Percentiles rank a stretch among this genome's conserved stretches.
These are phyloP conservation scores for Trachurus trachurus DNA, from an alignment of 2,797 vertebrate genomes.

Conservation along the genomic window DNA sequence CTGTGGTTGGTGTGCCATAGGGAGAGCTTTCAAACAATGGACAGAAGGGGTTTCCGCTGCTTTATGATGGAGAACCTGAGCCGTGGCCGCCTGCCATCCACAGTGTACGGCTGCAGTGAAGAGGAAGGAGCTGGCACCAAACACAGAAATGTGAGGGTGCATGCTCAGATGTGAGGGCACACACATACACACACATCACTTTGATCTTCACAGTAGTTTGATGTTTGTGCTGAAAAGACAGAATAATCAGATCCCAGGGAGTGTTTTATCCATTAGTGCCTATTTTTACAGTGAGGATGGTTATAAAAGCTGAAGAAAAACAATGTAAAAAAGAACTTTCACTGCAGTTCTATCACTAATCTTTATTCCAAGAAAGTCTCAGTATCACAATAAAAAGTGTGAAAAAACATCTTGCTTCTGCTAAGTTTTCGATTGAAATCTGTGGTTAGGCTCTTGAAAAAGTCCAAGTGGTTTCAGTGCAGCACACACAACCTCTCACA, in stretches of 20 bases:
- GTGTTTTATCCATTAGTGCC: conserved; percentile 43
- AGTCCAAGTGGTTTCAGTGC: conserved; percentile 37
- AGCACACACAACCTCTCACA: background rate
- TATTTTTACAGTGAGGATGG: conserved; percentile 4
- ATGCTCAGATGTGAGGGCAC: conserved; percentile 32
- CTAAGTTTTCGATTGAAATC: conserved; percentile 9
- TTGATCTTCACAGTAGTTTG: conserved; percentile 70
- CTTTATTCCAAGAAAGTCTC: conserved; percentile 5
- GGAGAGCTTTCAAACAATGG: conserved; percentile 76
- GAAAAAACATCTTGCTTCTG: background rate
- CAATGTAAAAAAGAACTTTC: background rate
- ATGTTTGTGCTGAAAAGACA: conserved; percentile 43
- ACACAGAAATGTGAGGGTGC: conserved; percentile 36
- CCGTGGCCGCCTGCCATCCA: conserved; percentile 56
- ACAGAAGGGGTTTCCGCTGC: conserved; percentile 72
- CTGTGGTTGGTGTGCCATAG: conserved; percentile 59
- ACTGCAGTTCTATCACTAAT: background rate
- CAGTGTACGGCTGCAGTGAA: conserved; percentile 47
- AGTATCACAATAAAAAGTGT: background rate
- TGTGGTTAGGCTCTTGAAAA: conserved; percentile 26
- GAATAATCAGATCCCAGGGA: conserved; percentile 30
- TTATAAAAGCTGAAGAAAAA: background rate
- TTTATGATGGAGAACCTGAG: conserved; percentile 75
- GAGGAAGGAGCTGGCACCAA: conserved; percentile 61
- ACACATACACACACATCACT: conserved; percentile 42